Evolutionary conservation across 2,113 vertebrate genomes (phyloP).

Genomic region (Oncorhynchus gorbuscha): DNA sequence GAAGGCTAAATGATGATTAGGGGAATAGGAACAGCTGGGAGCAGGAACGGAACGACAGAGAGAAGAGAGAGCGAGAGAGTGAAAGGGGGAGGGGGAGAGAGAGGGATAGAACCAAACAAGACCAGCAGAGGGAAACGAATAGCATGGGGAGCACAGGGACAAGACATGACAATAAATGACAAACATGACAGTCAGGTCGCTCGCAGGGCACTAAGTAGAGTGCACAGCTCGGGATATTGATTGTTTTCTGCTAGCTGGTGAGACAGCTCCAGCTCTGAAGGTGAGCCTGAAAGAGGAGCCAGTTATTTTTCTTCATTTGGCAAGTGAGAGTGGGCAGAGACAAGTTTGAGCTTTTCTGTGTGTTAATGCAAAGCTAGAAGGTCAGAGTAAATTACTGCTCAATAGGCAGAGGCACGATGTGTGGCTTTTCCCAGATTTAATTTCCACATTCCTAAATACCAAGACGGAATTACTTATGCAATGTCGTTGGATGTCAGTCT

Average conservation of each 20-base stretch:
- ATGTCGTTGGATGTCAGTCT: slow-evolving; percentile 5
- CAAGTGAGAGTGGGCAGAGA: neutral
- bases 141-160: too few relatives aligned
- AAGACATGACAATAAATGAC: too few relatives aligned
- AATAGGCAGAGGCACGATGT: neutral
- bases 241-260: slow-evolving; percentile 8
- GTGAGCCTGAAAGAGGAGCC: slow-evolving; percentile 14
- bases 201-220: neutral
- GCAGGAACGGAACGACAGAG: too few relatives aligned
- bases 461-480: slow-evolving; percentile 26
- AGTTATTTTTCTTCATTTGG: slow-evolving; percentile 32
- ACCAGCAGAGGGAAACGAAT: too few relatives aligned
- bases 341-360: neutral
- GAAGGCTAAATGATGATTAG: too few relatives aligned
- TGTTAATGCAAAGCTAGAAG: slow-evolving; percentile 35
- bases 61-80: too few relatives aligned
- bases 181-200: too few relatives aligned
- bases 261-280: slow-evolving; percentile 10
- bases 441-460: slow-evolving; percentile 25
- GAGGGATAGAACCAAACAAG: too few relatives aligned
- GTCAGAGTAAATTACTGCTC: slow-evolving; percentile 20
- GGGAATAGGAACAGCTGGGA: too few relatives aligned
- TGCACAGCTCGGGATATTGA: slow-evolving; percentile 13
- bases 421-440: slow-evolving; percentile 17
- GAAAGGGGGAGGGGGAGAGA: too few relatives aligned